Evolutionary conservation across 30 jellyfish, hydroid and myxozoan genomes (phyloP), one percentile per base, ranked within the genome.

Genomic region (Phacellophora camtschatica): DNA sequence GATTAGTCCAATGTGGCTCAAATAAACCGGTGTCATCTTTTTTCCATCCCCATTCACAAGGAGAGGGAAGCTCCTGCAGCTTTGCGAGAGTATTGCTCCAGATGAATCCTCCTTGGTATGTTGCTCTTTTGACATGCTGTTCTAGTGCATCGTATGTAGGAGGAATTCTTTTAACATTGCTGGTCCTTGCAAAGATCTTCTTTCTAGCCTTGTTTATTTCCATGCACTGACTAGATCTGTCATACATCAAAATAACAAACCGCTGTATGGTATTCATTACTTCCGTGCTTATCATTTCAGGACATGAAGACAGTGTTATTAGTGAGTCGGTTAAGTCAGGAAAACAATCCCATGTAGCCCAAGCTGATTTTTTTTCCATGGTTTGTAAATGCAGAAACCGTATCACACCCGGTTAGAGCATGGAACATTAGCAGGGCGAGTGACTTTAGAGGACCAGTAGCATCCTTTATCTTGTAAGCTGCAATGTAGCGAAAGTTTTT

Each of bases 21-120:
- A 19, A 61, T 61, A 61, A 61, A 61, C 75, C 20, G 75, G 63
- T 61, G 75, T 61, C 75, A 61, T 61, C 75, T 29, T 61, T 61
- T 61, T 61, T 61, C 75, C 75, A 61, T 61, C 75, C 75, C 54
- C 75, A 61, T 9, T 61, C 75, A 7, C 75, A 61, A 19, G 75
- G 75, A 23, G 75, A 61, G 8, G 75, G 75, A 7, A 61, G 75
- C 75, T 61, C 75, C 75, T 8, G 55, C 75, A 9, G 75, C 25
- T 9, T 32, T 53, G 68, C 68, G 18, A 62, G 63, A 61, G 75
- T 61, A 61, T 32, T 53, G 68, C 68, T 61, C 75, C 75, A 61
- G 75, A 61, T 61, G 75, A 61, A 61, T 61, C 75, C 75, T 61
- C 75, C 75, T 61, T 24, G 75, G 75, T 19, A 61, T 61, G 75